A percentile compares a stretch with the other conserved stretches of the same genome.
Evolutionary conservation across 2,797 vertebrate species (phyloP).

Genomic region (Artibeus lituratus): DNA sequence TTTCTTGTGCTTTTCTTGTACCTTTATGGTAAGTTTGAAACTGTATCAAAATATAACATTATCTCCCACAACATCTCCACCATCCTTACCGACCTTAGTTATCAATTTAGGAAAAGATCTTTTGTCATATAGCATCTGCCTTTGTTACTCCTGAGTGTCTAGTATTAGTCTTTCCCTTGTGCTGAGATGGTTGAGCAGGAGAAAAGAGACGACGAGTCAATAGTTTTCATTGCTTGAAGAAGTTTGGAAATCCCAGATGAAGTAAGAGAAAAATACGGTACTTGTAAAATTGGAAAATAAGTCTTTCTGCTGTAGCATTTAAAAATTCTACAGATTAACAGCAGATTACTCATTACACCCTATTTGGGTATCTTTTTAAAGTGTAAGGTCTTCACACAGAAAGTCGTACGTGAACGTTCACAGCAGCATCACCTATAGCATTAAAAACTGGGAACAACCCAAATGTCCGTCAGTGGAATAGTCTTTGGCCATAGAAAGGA

Average conservation of each 20-base stretch:
- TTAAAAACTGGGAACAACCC: background rate
- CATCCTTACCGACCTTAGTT: background rate
- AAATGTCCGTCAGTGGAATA: background rate
- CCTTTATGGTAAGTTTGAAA: background rate
- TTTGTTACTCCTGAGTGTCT: background rate
- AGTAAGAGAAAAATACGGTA: background rate
- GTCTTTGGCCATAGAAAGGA: background rate
- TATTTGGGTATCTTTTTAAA: slow-evolving; percentile 5
- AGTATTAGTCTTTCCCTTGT: background rate
- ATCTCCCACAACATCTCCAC: background rate
- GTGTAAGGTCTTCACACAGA: background rate
- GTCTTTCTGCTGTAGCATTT: slow-evolving; percentile 18
- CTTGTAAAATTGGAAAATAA: background rate
- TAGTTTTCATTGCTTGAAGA: slow-evolving; percentile 15
- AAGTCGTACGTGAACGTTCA: background rate
- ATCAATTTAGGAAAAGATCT: background rate
- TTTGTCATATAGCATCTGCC: background rate
- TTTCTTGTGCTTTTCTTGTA: background rate
- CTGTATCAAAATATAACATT: background rate
- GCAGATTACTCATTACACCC: background rate
- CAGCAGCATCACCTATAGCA: background rate
- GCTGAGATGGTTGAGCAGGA: background rate
- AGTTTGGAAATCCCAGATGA: background rate
- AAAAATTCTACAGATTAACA: background rate
- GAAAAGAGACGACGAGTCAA: background rate